A percentile compares a stretch with the other conserved stretches of the same genome.
These are phyloP conservation scores for Halocaridina rubra DNA, from an alignment of 2,888 invertebrate genomes.

Conservation along the genomic window DNA sequence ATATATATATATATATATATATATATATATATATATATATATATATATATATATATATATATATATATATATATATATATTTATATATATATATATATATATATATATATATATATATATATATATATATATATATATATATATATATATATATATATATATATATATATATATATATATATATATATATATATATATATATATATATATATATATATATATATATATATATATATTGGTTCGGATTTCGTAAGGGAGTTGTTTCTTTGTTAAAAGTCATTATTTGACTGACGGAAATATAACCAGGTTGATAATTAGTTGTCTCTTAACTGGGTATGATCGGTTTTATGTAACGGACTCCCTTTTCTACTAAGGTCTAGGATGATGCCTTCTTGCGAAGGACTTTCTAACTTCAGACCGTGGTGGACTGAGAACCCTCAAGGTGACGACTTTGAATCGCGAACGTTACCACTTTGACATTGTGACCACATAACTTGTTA, in stretches of 20 bases:
- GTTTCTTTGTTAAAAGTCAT: not conserved
- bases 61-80: not conserved
- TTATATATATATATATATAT: not conserved
- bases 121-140: not conserved
- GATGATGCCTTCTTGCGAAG: no score
- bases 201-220: not conserved
- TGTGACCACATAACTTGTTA: no score
- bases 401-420: no score
- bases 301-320: no score
- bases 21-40: slow-evolving; percentile 4
- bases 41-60: slow-evolving; percentile 5
- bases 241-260: no score
- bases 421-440: no score
- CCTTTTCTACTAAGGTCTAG: no score
- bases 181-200: not conserved
- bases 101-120: not conserved
- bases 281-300: no score
- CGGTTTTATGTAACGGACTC: no score
- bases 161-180: not conserved
- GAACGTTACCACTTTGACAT: no score
- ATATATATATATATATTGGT: not conserved
- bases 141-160: not conserved
- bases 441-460: no score
- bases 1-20: slow-evolving; percentile 1
- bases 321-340: no score